Percentiles rank a stretch among this genome's conserved stretches.
phyloP scores from a whole-genome alignment of 64 coral and sea anemone genomes.

The Orbicella faveolata region DNA sequence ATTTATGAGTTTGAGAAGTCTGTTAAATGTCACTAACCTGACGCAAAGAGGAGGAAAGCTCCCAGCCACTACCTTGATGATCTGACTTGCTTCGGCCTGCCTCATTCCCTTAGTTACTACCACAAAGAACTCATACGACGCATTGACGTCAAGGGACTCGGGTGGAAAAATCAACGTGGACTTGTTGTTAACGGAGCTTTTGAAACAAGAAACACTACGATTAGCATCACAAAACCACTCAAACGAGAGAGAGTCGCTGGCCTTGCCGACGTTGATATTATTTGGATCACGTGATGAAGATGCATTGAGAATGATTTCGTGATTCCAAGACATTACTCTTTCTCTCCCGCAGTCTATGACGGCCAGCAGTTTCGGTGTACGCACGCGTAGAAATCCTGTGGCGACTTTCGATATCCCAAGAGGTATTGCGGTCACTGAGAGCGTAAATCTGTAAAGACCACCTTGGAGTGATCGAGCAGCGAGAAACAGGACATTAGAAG shows the following conservation, averaged over 20 bases:
- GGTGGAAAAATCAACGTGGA: slow-evolving; percentile 12
- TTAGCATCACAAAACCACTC: slow-evolving; percentile 60
- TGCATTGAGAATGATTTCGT: slow-evolving; percentile 43
- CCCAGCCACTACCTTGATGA: neutral
- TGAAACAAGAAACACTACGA: slow-evolving; percentile 31
- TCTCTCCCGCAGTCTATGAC: slow-evolving; percentile 69
- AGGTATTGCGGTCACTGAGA: slow-evolving; percentile 31
- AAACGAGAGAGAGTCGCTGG: slow-evolving; percentile 24
- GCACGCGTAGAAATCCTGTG: slow-evolving; percentile 66
- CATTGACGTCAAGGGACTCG: slow-evolving; percentile 24
- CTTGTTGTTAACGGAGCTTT: neutral
- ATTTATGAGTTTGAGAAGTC: too few relatives aligned
- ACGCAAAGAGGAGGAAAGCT: slow-evolving; percentile 17
- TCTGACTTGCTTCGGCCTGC: slow-evolving; percentile 20
- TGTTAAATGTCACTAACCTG: slow-evolving; percentile 12
- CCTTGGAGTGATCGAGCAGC: slow-evolving; percentile 36
- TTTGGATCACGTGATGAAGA: slow-evolving; percentile 74
- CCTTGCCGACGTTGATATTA: neutral
- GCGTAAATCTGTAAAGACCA: slow-evolving; percentile 69
- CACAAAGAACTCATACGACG: slow-evolving; percentile 53
- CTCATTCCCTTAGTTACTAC: slow-evolving; percentile 37
- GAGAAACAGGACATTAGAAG: slow-evolving; percentile 30
- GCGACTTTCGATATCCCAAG: slow-evolving; percentile 43
- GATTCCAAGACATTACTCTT: slow-evolving; percentile 67
- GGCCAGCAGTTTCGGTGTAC: slow-evolving; percentile 45